Evolutionary conservation across 2,888 invertebrate species (phyloP).

Genomic region (Sarcophaga rosellei): DNA sequence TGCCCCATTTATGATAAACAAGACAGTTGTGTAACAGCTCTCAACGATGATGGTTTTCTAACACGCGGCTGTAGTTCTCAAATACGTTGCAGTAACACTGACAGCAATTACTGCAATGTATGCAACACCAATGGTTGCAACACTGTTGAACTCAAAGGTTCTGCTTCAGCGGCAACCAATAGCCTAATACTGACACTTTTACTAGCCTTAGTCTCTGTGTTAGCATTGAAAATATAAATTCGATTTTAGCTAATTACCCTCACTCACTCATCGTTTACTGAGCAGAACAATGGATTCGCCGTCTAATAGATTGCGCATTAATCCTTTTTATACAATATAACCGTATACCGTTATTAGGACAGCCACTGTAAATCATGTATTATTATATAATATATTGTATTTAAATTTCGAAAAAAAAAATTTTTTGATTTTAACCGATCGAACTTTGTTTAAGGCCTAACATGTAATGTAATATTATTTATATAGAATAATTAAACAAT

Average conservation of each 20-base stretch:
- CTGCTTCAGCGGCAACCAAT: constrained; percentile 65
- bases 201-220: constrained; percentile 68
- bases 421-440: no score
- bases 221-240: constrained; percentile 30
- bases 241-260: not conserved
- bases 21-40: constrained; percentile 73
- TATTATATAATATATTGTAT: constrained; percentile 45
- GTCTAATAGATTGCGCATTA: no score
- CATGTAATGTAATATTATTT: not conserved
- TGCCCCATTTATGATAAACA: constrained; percentile 74
- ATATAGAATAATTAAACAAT: not conserved
- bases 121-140: constrained; percentile 76
- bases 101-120: constrained; percentile 71
- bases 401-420: not conserved
- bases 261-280: constrained; percentile 16
- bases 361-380: constrained; percentile 15
- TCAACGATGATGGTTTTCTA: constrained; percentile 54
- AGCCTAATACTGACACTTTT: constrained; percentile 70
- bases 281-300: not conserved
- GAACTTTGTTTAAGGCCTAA: not conserved
- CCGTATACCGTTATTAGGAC: not conserved
- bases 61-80: constrained; percentile 74
- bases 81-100: constrained; percentile 71
- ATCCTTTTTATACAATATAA: not conserved
- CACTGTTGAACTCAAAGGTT: constrained; percentile 70